These are phyloP conservation scores for Nephrocerus scutellatus DNA, from an alignment of 2,888 invertebrate species.

Conservation along the genomic window DNA sequence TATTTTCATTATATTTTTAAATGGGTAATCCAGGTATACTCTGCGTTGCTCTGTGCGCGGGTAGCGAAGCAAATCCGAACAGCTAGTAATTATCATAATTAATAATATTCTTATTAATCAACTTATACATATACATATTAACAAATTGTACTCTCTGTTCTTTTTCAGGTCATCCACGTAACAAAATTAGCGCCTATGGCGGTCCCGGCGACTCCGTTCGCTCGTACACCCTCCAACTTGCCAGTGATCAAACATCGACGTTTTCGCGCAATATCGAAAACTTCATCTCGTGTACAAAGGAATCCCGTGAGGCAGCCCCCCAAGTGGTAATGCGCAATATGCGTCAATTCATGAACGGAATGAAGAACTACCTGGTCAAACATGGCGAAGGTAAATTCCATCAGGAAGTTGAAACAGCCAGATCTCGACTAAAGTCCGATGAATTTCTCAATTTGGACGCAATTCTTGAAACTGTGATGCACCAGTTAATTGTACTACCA, in stretches of 20 bases:
- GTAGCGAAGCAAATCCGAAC: no score
- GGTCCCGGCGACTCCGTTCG: conserved; percentile 66
- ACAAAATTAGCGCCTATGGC: conserved; percentile 42
- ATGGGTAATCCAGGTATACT: no score
- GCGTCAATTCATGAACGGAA: conserved; percentile 96
- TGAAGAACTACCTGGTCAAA: conserved; percentile 96
- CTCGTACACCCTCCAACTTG: conserved; percentile 71
- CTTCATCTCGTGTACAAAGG: conserved; percentile 86
- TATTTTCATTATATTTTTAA: no score
- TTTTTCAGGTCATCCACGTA: conserved; percentile 67
- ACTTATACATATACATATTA: no score
- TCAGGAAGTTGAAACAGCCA: conserved; percentile 68
- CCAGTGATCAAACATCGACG: conserved; percentile 77
- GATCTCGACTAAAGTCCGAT: conserved; percentile 67
- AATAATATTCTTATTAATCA: no score
- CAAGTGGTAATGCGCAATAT: conserved; percentile 84
- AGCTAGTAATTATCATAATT: no score
- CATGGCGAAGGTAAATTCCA: conserved; percentile 92
- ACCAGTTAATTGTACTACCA: conserved; percentile 81
- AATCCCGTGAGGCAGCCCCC: conserved; percentile 81
- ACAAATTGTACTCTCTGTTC: no score
- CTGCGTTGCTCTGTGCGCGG: no score
- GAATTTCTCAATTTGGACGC: conserved; percentile 94
- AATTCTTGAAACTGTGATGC: conserved; percentile 90
- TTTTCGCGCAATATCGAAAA: conserved; percentile 90